These are phyloP conservation scores for Cantharis rufa DNA, from an alignment of 2,888 invertebrate species.

Conservation along the genomic window DNA sequence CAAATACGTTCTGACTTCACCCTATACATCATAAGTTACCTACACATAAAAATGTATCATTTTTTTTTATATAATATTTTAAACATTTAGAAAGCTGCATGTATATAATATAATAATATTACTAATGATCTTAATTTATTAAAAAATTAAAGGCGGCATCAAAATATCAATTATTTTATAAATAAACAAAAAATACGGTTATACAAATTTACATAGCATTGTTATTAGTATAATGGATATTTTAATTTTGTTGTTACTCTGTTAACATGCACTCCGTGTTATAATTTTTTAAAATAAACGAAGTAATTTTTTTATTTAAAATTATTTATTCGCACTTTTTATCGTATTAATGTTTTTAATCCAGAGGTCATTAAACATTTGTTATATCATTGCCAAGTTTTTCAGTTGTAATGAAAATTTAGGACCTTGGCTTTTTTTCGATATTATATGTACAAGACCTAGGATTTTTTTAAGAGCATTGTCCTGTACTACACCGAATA, in stretches of 20 bases:
- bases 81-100: not conserved
- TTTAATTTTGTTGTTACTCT: not conserved
- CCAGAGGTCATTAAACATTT: not conserved
- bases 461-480: not conserved
- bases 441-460: not conserved
- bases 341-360: not conserved
- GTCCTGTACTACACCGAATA: not conserved
- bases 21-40: not conserved
- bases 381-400: not conserved
- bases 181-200: not conserved
- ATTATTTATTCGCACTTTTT: not conserved
- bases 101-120: not conserved
- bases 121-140: not conserved
- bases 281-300: not conserved
- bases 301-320: not conserved
- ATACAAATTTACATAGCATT: not conserved
- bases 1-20: slow-evolving; percentile 42
- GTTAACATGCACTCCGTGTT: not conserved
- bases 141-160: not conserved
- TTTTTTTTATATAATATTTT: not conserved
- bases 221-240: not conserved
- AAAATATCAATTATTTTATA: not conserved
- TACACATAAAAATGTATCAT: not conserved
- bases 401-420: not conserved
- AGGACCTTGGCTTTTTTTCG: not conserved